Evolutionary conservation across 2,888 invertebrate species (phyloP), one percentile per base, ranked within the genome.

Genomic region (Chrysotoxum bicinctum): DNA sequence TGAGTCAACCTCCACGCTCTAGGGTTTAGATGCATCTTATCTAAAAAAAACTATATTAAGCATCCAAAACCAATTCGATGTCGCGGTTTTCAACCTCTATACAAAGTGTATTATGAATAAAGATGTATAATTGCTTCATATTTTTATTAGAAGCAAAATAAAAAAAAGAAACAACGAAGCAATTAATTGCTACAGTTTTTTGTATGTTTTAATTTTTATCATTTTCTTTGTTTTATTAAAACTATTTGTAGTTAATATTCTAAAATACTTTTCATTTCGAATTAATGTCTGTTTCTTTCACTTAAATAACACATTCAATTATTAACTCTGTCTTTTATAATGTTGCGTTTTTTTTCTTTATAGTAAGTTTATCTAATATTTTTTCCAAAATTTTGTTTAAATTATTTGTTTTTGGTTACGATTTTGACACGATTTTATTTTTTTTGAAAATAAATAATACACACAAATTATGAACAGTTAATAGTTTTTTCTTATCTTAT

Each of bases 241-340:
- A 60, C 40, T 76, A 81, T 73, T 64, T 68, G 16, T 70, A 35
- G 37, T 81, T 76, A 70, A 76, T 81, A 32, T 58, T 76, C 81
- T 81, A 81, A 76, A 81, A 81, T 76, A 81, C 81, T 81, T 81
- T 76, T 76, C 64, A 35, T 50, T 70, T 37, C 69, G 35, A 79
- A 60, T 74, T 75, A 40, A 14, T 74, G 52, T 19, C 62, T 58
- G 60, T 60, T 48, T 48, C 35, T 40, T n/a, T 74, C 50, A n/a
- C 26, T 60, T 43, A 50, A 45, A 76, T 54, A 32, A 64, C 32
- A 62, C 35, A 26, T 48, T 74, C 62, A 74, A 69, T 19, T 62
- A 43, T 75, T 74, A 54, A 40, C 58, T 58, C 69, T 74, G 69
- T 80, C 62, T 74, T 74, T 80, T 45, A 54, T 79, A 78, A 64